Evolutionary conservation across 2,113 vertebrate species (phyloP), one percentile per base, ranked within the genome.

Genomic region (Ophthalmolycus amberensis): DNA sequence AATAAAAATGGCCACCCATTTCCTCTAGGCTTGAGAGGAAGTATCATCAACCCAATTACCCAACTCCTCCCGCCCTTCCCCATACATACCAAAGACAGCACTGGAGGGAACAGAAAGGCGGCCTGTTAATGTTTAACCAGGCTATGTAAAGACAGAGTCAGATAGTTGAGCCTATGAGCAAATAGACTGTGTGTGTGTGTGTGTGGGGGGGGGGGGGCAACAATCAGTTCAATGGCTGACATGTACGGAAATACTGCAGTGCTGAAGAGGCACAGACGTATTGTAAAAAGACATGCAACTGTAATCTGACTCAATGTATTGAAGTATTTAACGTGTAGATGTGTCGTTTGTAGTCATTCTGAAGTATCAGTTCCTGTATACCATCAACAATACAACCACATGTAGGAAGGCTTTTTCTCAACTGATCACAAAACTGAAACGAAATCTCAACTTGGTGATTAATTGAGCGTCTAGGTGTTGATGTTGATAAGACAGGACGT

Each of bases 111-210:
- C 71, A 90, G 88, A 90, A 91, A 89, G 80, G 76, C 82, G 77
- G 52, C 65, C 9, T 20, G 88, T 91, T 92, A 94, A 94, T 91
- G 85, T 90, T 92, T 93, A 88, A 90, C 85, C 90, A 88, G 85
- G 20, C 79, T 88, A 52, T 88, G 84, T 75, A 92, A 85, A 92
- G 90, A 87, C 62, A 22, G 32, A 74, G 74, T 82, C 77, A 75
- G 89, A 90, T 83, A 85, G 79, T 58, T 89, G 85, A 88, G 83
- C 86, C 79, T 87, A 91, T 85, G 74, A 85, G 85, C 87, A 93
- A 92, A 93, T 34, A 89, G 16, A 22, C 16, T 22, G 9, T 60
- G 80, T 70, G 64, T 59, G 78, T 67, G 76, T 59, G 42, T 62
- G 40, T 42, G 56, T 37, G 29, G 29, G 29, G 29, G 29, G 29